Base-by-base conservation (phyloP, 1,140 invertebrate genomes). In the Polyergus mexicanus region DNA sequence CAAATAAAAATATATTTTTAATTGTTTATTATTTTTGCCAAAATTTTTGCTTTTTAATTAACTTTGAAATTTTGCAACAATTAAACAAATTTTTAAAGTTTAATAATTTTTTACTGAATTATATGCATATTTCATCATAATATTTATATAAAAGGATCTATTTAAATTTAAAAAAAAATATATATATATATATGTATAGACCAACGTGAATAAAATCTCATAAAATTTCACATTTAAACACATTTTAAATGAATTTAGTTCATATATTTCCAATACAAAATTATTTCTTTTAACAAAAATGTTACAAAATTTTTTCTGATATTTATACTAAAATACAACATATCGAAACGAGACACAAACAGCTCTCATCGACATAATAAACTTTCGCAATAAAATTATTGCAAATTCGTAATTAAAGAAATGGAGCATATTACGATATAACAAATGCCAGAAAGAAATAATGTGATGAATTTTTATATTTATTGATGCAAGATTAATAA, bases 361-460 rank as follows among this genome's bases (percentile, higher is more conserved):
- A 63, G 6, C 13, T 35, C 11, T 1, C 13, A 35, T 41, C n/a
- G 56, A 56, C 13, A 22, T 75, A 38, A 58, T 65, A 44, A 76
- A 47, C 28, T 19, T 10, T 8, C 47, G 28, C 3, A 16, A 51
- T 22, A 32, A 32, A 32, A 32, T 32, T 32, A 2, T 4, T 32
- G 19, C 19, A 84, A 84, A 19, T 54, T 41, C 7, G n/a, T 16
- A 65, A 84, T 63, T 84, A 65, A 84, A 84, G 28, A 74, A 65
- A 84, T 51, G 7, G 25, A 16, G 13, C 41, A 41, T 25, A 19
- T 58, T 16, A 56, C 25, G 16, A 4, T 56, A 32, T 22, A 76
- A 63, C 25, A 11, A 65, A n/a, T 38, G 28, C 35, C 3, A 38
- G 19, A 25, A 54, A 56, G 3, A n/a, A 13, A 1, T n/a, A 41